Evolutionary conservation across 2,888 invertebrate genomes (phyloP).

Genomic region (Tachina lurida): DNA sequence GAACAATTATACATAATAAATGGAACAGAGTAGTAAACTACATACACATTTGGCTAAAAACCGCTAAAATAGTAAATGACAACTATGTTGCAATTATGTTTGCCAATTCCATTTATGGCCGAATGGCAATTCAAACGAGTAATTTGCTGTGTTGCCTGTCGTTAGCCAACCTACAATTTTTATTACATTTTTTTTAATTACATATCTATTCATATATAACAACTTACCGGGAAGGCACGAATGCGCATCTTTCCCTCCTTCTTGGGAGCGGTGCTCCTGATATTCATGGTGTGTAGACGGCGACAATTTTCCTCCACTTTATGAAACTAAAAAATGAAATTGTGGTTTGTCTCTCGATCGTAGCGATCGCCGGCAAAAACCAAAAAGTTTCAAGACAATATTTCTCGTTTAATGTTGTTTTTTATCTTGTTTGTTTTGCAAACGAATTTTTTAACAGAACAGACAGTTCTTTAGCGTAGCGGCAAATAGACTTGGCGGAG

Average conservation of each 20-base stretch:
- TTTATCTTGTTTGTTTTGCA: constrained; percentile 31
- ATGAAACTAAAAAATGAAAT: constrained; percentile 66
- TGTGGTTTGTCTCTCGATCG: constrained; percentile 51
- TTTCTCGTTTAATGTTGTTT: background rate
- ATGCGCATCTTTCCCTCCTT: constrained; percentile 99
- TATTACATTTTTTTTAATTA: background rate
- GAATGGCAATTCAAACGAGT: too few relatives aligned
- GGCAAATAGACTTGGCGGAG: constrained; percentile 18
- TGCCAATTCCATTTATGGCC: too few relatives aligned
- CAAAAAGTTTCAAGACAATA: constrained; percentile 42
- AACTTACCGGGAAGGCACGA: constrained; percentile 97
- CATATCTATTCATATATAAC: too few relatives aligned
- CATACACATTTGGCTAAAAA: too few relatives aligned
- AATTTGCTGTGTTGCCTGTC: too few relatives aligned
- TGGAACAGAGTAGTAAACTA: too few relatives aligned
- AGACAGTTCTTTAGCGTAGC: constrained; percentile 4
- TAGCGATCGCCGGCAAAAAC: constrained; percentile 43
- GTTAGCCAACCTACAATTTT: background rate
- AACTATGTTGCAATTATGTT: too few relatives aligned
- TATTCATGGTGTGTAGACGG: constrained; percentile 80
- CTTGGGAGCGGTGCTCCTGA: constrained; percentile 87
- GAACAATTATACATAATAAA: too few relatives aligned
- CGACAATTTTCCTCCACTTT: constrained; percentile 81
- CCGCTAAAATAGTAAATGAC: too few relatives aligned
- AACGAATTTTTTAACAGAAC: constrained; percentile 9